Evolutionary conservation across 2,888 invertebrate species (phyloP).

Genomic region (Cremastinae sp.): DNA sequence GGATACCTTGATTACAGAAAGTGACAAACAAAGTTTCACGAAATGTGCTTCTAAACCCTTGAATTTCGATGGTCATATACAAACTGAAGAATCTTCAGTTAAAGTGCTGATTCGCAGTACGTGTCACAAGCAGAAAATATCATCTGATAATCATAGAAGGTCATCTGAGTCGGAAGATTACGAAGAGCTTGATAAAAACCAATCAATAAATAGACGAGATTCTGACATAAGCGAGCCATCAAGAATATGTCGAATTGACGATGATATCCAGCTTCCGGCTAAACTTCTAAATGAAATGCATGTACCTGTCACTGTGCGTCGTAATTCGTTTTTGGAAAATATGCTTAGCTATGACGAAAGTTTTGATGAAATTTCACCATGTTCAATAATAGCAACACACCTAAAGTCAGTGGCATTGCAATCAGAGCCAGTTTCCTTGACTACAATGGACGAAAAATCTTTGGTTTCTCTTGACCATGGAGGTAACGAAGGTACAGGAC

Average conservation of each 20-base stretch:
- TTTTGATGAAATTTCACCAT: constrained; percentile 22
- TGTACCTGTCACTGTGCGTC: constrained; percentile 63
- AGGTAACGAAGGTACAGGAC: constrained; percentile 9
- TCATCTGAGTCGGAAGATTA: constrained; percentile 1
- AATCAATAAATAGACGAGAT: constrained; percentile 8
- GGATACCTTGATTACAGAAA: constrained; percentile 39
- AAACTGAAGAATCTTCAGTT: neutral
- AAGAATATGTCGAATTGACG: neutral
- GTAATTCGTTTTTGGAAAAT: constrained; percentile 73
- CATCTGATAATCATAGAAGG: constrained; percentile 22
- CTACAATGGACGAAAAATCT: constrained; percentile 12
- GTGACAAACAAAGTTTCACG: neutral
- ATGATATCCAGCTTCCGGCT: neutral
- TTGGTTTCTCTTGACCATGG: neutral
- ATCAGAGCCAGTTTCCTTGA: constrained; percentile 13
- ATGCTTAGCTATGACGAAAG: constrained; percentile 69
- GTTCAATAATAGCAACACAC: constrained; percentile 66
- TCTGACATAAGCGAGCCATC: neutral
- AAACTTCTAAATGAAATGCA: too few species aligned
- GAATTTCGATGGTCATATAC: constrained; percentile 29
- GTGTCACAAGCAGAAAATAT: constrained; percentile 18
- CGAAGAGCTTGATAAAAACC: constrained; percentile 16
- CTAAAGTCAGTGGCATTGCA: constrained; percentile 55
- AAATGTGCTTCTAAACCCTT: neutral
- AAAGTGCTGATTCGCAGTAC: constrained; percentile 34